phyloP scores from a whole-genome alignment of 2,888 invertebrate genomes.

The Nomada goodeniana region DNA sequence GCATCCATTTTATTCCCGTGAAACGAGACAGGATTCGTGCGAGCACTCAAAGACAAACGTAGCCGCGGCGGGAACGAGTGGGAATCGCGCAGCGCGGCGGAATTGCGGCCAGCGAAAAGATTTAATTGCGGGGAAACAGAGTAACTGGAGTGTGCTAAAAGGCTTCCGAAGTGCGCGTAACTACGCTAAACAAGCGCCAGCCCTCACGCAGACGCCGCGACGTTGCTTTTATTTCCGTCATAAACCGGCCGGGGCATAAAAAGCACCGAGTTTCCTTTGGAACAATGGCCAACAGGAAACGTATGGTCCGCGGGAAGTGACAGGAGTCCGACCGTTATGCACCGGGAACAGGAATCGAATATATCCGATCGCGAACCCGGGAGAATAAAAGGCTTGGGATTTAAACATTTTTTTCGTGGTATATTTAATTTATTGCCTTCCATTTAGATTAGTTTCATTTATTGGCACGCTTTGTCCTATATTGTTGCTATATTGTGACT shows the following conservation, averaged over 20 bases:
- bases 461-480: too few relatives aligned
- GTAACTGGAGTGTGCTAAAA: slow-evolving; percentile 48
- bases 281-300: slow-evolving; percentile 32
- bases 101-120: slow-evolving; percentile 38
- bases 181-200: slow-evolving; percentile 37
- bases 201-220: slow-evolving; percentile 3
- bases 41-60: slow-evolving; percentile 14
- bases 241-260: slow-evolving; percentile 25
- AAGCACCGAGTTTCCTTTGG: slow-evolving; percentile 13
- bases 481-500: too few relatives aligned
- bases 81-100: background rate
- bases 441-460: background rate
- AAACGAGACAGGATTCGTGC: slow-evolving; percentile 10
- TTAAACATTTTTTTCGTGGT: background rate
- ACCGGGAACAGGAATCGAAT: background rate
- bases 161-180: slow-evolving; percentile 45
- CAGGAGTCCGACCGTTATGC: too few relatives aligned
- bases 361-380: too few relatives aligned
- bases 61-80: background rate
- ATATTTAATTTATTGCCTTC: background rate
- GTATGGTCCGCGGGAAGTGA: background rate
- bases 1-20: slow-evolving; percentile 9
- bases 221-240: slow-evolving; percentile 29
- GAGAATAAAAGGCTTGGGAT: background rate
- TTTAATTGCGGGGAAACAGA: slow-evolving; percentile 55